phyloP scores from a whole-genome alignment of 2,888 invertebrate genomes.

The Ectobius pallidus region DNA sequence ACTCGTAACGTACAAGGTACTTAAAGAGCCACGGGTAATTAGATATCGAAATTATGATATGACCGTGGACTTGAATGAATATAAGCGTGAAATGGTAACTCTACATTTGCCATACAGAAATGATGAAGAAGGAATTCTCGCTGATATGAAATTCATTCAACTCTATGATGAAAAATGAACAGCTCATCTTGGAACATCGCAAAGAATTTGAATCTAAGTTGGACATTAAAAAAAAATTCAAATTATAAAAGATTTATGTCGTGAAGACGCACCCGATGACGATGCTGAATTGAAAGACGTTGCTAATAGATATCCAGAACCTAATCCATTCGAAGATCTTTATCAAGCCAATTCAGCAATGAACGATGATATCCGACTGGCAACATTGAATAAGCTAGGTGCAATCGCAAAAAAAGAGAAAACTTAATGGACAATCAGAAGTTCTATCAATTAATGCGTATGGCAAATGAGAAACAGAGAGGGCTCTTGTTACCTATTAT shows the following conservation, averaged over 20 bases:
- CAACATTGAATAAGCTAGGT: too few relatives aligned
- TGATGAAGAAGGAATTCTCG: conserved; percentile 26
- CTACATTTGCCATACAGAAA: conserved; percentile 31
- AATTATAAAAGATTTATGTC: too few relatives aligned
- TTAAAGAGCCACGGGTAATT: too few relatives aligned
- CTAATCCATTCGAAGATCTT: too few relatives aligned
- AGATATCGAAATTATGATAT: conserved; percentile 36
- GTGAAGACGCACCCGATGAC: too few relatives aligned
- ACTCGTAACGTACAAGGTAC: too few relatives aligned
- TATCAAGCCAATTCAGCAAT: too few relatives aligned
- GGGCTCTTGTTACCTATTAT: conserved; percentile 25
- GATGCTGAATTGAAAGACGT: too few relatives aligned
- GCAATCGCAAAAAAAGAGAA: too few relatives aligned
- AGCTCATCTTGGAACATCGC: not conserved
- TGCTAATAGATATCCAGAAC: too few relatives aligned
- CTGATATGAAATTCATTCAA: not conserved
- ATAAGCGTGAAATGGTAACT: conserved; percentile 39
- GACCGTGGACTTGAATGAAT: conserved; percentile 3
- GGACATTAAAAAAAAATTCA: not conserved
- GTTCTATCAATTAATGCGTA: conserved; percentile 34
- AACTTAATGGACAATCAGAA: conserved; percentile 30
- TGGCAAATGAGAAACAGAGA: conserved; percentile 28
- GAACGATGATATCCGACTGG: too few relatives aligned
- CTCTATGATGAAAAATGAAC: not conserved
- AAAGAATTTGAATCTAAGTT: not conserved